Evolutionary conservation across 2,797 vertebrate genomes (phyloP), one percentile per base, ranked within the genome.

Genomic region (Threskiornis aethiopicus): DNA sequence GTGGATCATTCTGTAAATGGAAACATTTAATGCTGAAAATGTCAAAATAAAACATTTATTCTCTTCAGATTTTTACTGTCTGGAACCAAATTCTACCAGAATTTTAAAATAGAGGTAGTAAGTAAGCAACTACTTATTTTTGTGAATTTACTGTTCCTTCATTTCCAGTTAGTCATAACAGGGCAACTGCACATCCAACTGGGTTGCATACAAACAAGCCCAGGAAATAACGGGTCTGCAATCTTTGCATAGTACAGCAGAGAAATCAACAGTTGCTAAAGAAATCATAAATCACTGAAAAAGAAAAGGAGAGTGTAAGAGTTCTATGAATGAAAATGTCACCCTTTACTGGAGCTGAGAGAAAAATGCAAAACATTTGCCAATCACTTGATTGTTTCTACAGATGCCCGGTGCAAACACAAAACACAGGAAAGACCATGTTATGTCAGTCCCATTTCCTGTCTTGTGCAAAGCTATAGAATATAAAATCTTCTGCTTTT

Each of bases 21-120:
- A 96, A 96, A 95, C 0, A 64, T 84, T 94, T 91, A 91, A 84
- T 84, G 57, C 24, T 71, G 49, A 93, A 95, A 96, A 78, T 91
- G 79, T 91, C 87, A 96, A 93, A 96, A 64, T 52, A 90, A 91
- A 90, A 81, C 37, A 84, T 86, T 88, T 81, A 81, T 81, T 80
- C 85, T 92, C 84, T 90, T 90, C 69, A 88, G 52, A 93, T 69
- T 88, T 95, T 93, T 91, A 65, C 29, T 91, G 13, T 59, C 87
- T 90, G 66, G 91, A 92, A 89, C 35, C 13, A 66, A 95, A 89
- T 91, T 96, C 84, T 55, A 95, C 5, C 15, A 62, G 65, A 94
- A 86, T 81, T 93, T 89, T 72, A 39, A 90, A 84, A 85, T 15
- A 90, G 15, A 39, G n/a, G 6, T 39, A 64, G 15, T n/a, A 70